A percentile compares a stretch with the other conserved stretches of the same genome.
Conservation (phyloP, 2,797 vertebrate genomes). For the Parotocinclus haroldoi region DNA sequence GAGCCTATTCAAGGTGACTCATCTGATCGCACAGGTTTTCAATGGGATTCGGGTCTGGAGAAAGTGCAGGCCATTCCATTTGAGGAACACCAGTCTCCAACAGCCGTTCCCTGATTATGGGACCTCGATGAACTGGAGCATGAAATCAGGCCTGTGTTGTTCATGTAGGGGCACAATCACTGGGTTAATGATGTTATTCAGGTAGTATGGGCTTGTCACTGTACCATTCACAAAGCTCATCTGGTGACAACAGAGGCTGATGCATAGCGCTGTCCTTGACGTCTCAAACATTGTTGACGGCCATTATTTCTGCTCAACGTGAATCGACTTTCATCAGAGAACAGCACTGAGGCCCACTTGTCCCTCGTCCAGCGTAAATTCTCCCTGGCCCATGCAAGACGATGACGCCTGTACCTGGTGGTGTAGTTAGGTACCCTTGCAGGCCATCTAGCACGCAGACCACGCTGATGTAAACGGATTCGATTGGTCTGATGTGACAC, state of each 20-base stretch:
- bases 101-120: conserved; percentile 1
- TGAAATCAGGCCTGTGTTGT: too few species aligned
- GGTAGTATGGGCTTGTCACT: too few species aligned
- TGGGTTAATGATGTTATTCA: too few species aligned
- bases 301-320: conserved; percentile 3
- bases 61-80: conserved; percentile 1
- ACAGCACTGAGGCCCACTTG: background rate
- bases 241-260: background rate
- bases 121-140: conserved; percentile 1
- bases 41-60: too few species aligned
- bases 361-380: too few species aligned
- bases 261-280: conserved; percentile 3
- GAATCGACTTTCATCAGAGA: conserved; percentile 16
- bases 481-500: background rate
- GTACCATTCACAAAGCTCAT: background rate
- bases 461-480: conserved; percentile 14
- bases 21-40: background rate
- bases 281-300: background rate
- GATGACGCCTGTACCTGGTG: background rate
- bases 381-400: too few species aligned
- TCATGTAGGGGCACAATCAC: too few species aligned
- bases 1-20: background rate
- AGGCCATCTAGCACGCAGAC: conserved; percentile 1
- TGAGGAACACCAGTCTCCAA: conserved; percentile 4
- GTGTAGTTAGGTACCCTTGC: conserved; percentile 6